Evolutionary conservation across 1,140 invertebrate species (phyloP), one percentile per base, ranked within the genome.

Genomic region (Drosophila nannoptera): DNA sequence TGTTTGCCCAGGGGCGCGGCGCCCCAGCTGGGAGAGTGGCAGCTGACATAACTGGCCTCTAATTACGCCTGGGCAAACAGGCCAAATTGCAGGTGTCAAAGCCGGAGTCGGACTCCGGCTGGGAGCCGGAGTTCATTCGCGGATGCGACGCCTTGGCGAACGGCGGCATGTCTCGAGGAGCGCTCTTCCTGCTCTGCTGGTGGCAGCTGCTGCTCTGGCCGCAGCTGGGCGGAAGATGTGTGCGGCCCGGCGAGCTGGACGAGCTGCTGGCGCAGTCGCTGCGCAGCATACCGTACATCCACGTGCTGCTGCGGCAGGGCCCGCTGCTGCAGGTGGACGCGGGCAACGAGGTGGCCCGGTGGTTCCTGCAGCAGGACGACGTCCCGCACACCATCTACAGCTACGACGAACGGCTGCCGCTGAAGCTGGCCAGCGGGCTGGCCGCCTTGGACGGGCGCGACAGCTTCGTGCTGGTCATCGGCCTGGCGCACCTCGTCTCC

Each of bases 71-170:
- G 52, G 54, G 65, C 55, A 84, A 83, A 84, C 73, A 84, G 73
- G 68, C 50, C 35, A 84, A 83, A 84, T 84, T 80, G 73, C 80
- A 86, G 80, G 80, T 84, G 80, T 86, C 80, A 86, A 67, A 86
- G 77, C 50, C 62, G 46, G 56, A 40, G 14, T 11, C 14, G 4
- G 5, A 33, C 36, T 33, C 8, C 22, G n/a, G 2, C 49, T 9
- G 5, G 7, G 29, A 22, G 22, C 22, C 22, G 1, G 22, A 2
- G 22, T 22, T 78, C 80, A 84, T 73, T 83, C 67, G 49, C 45
- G 43, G 35, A 49, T 61, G 58, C 49, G 48, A 74, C 36, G 42
- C 45, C 35, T 4, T 22, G 7, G n/a, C 38, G 56, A 74, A 77
- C 55, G 55, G 49, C 69, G 58, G 68, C 64, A 46, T 29, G 5